These are phyloP conservation scores for Cryptotis parvus DNA, from an alignment of 2,113 vertebrate genomes.

Conservation along the genomic window DNA sequence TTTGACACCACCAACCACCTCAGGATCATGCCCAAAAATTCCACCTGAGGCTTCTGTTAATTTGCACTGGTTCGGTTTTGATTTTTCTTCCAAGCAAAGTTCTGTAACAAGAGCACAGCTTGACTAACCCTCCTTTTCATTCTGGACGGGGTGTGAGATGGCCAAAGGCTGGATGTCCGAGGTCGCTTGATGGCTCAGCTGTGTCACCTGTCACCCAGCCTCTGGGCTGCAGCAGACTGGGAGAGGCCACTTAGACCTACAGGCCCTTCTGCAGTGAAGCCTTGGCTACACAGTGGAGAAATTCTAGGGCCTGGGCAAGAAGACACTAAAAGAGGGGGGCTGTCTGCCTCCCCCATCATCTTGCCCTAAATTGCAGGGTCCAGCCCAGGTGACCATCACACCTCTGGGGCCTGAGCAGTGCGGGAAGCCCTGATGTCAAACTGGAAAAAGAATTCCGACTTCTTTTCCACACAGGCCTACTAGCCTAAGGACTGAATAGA, in stretches of 20 bases:
- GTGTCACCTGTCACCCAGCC: not conserved
- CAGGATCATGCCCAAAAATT: not conserved
- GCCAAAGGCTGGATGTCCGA: not conserved
- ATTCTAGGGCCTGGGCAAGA: not conserved
- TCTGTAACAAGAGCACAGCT: too few species aligned
- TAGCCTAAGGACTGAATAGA: not conserved
- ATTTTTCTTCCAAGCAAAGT: conserved; percentile 8
- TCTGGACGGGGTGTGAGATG: not conserved
- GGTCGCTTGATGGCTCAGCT: not conserved
- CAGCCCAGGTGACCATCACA: too few species aligned
- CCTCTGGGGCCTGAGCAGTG: too few species aligned
- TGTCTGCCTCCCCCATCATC: too few species aligned
- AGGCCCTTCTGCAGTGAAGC: not conserved
- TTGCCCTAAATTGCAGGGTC: too few species aligned
- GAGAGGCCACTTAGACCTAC: not conserved
- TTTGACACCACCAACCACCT: not conserved
- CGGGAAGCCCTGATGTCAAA: too few species aligned
- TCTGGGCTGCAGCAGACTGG: not conserved
- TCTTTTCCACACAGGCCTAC: not conserved
- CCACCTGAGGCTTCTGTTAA: not conserved
- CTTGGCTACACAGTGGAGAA: not conserved
- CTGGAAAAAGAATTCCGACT: not conserved
- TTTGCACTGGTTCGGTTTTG: not conserved
- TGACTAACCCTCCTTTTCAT: not conserved
- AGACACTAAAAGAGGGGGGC: not conserved